Evolutionary conservation across 2,797 vertebrate species (phyloP).

Genomic region (Hafferia zeledoni): DNA sequence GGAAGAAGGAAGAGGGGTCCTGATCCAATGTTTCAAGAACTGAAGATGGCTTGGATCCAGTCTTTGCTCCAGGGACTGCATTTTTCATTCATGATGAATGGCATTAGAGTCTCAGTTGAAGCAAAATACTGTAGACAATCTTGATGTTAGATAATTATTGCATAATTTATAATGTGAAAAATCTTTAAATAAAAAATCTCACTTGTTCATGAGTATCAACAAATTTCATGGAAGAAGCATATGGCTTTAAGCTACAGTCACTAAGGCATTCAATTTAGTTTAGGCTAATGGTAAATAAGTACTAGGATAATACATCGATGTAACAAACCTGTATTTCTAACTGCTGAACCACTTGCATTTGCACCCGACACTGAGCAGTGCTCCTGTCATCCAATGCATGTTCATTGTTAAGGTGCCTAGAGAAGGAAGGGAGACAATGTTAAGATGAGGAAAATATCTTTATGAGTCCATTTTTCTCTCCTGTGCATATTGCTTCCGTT

Average conservation of each 20-base stretch:
- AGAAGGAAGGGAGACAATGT: slow-evolving; percentile 43
- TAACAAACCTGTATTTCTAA: slow-evolving; percentile 95
- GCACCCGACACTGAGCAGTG: slow-evolving; percentile 97
- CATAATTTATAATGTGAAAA: slow-evolving; percentile 48
- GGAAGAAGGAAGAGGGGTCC: neutral
- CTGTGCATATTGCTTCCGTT: neutral
- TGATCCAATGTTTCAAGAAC: slow-evolving; percentile 4
- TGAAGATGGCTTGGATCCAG: neutral
- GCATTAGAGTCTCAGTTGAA: slow-evolving; percentile 31
- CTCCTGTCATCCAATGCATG: slow-evolving; percentile 97
- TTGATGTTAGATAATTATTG: slow-evolving; percentile 43
- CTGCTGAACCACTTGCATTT: slow-evolving; percentile 99
- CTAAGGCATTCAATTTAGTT: neutral
- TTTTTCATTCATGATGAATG: neutral
- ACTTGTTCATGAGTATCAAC: neutral
- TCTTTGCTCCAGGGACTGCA: neutral
- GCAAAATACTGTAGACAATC: slow-evolving; percentile 19
- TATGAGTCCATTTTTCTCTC: neutral
- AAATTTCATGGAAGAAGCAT: neutral
- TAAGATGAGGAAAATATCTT: neutral
- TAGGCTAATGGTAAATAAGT: neutral
- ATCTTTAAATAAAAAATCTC: neutral
- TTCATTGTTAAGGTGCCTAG: slow-evolving; percentile 98
- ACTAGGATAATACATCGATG: neutral
- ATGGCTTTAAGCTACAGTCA: slow-evolving; percentile 6